These are phyloP conservation scores for Amphipoea oculea DNA, from an alignment of 2,888 invertebrate species.

Conservation along the genomic window DNA sequence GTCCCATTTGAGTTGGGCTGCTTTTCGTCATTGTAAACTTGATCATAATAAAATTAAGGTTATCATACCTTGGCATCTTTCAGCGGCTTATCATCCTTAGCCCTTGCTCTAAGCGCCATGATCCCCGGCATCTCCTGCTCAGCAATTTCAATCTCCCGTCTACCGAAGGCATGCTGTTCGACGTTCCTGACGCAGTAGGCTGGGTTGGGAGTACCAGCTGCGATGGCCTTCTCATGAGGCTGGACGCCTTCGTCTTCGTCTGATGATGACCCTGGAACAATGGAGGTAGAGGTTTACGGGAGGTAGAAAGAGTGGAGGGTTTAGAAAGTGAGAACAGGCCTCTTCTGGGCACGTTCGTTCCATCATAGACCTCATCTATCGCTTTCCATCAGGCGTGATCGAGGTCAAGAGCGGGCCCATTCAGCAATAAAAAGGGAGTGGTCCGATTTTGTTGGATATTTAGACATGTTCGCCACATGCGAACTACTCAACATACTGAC, in stretches of 20 bases:
- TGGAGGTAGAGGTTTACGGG: conserved; percentile 61
- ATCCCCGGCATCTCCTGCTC: conserved; percentile 99
- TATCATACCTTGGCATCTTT: conserved; percentile 95
- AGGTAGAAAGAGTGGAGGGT: not conserved
- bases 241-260: conserved; percentile 97
- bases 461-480: too few relatives aligned
- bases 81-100: conserved; percentile 97
- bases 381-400: too few relatives aligned
- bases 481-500: too few relatives aligned
- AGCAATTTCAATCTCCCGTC: conserved; percentile 99
- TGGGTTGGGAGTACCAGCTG: conserved; percentile 95
- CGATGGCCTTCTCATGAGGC: conserved; percentile 97
- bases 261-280: conserved; percentile 95
- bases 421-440: too few relatives aligned
- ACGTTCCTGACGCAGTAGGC: conserved; percentile 99
- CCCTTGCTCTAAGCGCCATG: conserved; percentile 97
- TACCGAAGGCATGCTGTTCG: conserved; percentile 97
- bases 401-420: too few relatives aligned
- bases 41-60: not conserved
- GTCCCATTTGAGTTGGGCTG: too few relatives aligned
- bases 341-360: too few relatives aligned
- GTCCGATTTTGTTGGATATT: too few relatives aligned
- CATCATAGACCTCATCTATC: too few relatives aligned
- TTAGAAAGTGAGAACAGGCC: not conserved
- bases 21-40: too few relatives aligned